These are phyloP conservation scores for Prinia subflava DNA, from an alignment of 2,113 vertebrate genomes.

Conservation along the genomic window DNA sequence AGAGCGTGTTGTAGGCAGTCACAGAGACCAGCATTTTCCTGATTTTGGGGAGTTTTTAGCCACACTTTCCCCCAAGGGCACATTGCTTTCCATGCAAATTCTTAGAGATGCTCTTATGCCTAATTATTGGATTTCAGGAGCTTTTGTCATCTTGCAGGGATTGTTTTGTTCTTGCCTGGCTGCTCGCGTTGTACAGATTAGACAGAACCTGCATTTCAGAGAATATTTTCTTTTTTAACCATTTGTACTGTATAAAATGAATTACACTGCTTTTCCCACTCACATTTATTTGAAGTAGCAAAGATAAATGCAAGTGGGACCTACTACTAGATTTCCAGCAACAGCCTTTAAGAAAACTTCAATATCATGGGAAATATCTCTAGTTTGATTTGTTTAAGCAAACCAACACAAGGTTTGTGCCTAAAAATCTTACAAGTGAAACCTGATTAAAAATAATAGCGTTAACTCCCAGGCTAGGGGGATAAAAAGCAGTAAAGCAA, in stretches of 20 bases:
- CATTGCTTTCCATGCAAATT: slow-evolving; percentile 3
- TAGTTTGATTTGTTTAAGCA: slow-evolving; percentile 5
- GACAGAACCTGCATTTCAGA: slow-evolving; percentile 34
- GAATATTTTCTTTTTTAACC: slow-evolving; percentile 16
- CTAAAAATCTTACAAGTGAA: slow-evolving; percentile 13
- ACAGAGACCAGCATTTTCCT: background rate
- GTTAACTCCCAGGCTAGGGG: background rate
- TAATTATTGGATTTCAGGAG: slow-evolving; percentile 44
- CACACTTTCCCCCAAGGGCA: background rate
- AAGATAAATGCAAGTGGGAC: background rate
- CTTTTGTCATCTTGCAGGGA: slow-evolving; percentile 49
- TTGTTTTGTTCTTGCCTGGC: slow-evolving; percentile 48
- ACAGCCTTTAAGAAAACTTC: slow-evolving; percentile 17
- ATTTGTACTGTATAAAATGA: background rate
- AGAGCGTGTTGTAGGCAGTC: rapidly evolving
- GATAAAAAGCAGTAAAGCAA: background rate
- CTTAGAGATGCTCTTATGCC: slow-evolving; percentile 19
- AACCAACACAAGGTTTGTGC: background rate
- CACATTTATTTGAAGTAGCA: background rate
- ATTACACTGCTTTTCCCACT: background rate
- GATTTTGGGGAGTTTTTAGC: slow-evolving; percentile 27
- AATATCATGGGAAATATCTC: background rate
- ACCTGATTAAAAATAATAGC: background rate
- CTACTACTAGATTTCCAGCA: background rate
- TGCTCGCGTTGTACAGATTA: slow-evolving; percentile 31